Evolutionary conservation across 2,113 vertebrate species (phyloP).

Genomic region (Anseranas semipalmata): DNA sequence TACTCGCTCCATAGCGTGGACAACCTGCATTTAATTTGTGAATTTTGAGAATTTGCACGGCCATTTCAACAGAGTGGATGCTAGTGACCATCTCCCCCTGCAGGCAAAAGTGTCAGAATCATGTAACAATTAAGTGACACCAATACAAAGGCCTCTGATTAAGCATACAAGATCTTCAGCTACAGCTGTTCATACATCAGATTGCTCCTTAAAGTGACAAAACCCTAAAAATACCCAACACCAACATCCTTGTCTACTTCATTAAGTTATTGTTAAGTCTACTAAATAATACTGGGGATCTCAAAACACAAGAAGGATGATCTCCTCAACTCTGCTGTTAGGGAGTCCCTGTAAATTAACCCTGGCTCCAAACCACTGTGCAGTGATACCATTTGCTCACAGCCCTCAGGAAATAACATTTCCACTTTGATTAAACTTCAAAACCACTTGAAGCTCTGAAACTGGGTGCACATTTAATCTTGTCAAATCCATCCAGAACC

Average conservation of each 20-base stretch:
- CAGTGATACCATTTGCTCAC: neutral
- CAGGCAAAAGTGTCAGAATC: neutral
- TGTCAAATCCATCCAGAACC: neutral
- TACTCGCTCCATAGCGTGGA: neutral
- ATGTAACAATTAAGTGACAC: no score
- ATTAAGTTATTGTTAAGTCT: neutral
- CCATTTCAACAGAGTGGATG: neutral
- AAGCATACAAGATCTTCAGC: neutral
- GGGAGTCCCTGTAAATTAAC: neutral
- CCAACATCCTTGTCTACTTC: neutral
- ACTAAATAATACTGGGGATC: neutral
- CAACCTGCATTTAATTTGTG: neutral
- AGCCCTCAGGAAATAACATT: neutral
- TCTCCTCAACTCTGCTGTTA: neutral
- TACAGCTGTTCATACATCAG: neutral
- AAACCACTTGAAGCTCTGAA: neutral
- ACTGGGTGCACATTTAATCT: neutral
- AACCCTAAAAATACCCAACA: accelerated
- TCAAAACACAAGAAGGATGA: neutral
- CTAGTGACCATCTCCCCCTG: neutral
- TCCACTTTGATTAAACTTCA: neutral
- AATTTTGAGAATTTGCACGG: neutral
- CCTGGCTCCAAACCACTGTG: neutral
- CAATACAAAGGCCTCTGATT: neutral
- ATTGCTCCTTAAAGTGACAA: neutral